These are phyloP conservation scores for Ascidia mentula DNA, from an alignment of 23 tunicate genomes.

Conservation along the genomic window DNA sequence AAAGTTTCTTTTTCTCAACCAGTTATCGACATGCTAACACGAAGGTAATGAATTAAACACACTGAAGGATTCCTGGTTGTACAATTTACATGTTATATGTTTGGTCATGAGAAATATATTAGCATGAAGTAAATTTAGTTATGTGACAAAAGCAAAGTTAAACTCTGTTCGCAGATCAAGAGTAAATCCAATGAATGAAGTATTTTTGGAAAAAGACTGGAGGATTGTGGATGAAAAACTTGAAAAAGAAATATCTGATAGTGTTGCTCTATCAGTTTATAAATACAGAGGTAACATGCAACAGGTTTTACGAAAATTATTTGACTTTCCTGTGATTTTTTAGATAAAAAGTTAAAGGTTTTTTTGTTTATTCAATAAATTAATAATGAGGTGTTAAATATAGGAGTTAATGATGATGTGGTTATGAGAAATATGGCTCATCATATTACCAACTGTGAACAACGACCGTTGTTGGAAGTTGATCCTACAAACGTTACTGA, in stretches of 20 bases:
- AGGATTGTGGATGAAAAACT: conserved; percentile 46
- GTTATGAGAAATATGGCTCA: conserved; percentile 48
- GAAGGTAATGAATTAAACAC: conserved; percentile 51
- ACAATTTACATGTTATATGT: too few relatives aligned
- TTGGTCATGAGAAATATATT: not conserved
- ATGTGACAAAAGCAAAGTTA: too few relatives aligned
- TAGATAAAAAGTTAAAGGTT: not conserved
- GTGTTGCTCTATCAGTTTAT: conserved; percentile 57
- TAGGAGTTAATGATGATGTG: conserved; percentile 73
- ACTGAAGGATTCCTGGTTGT: not conserved
- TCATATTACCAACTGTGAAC: conserved; percentile 33
- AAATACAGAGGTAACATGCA: conserved; percentile 60
- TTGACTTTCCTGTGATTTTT: not conserved
- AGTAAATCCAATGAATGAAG: conserved; percentile 77
- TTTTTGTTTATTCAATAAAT: not conserved
- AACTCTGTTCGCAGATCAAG: conserved; percentile 67
- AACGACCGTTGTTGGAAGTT: conserved; percentile 46
- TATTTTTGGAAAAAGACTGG: conserved; percentile 67
- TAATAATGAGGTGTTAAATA: not conserved
- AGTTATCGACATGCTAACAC: conserved; percentile 81
- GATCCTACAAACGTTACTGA: conserved; percentile 61
- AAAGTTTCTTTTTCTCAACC: conserved; percentile 83
- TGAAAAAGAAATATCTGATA: conserved; percentile 65
- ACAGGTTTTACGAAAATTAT: not conserved
- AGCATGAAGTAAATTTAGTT: not conserved